Evolutionary conservation across 2,888 invertebrate species (phyloP).

Genomic region (Oscheius onirici): DNA sequence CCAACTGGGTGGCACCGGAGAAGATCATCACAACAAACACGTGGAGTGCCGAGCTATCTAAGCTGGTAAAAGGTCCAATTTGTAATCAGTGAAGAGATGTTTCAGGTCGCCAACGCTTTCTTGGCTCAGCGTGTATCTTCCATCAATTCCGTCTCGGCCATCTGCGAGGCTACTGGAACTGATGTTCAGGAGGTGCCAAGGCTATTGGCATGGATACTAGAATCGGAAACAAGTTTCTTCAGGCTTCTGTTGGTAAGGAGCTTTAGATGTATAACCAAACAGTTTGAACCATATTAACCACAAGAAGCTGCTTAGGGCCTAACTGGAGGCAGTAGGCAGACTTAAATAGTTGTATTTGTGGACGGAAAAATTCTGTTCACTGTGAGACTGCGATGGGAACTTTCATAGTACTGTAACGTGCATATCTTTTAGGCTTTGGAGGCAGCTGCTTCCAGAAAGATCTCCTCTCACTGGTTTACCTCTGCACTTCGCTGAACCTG

Average conservation of each 20-base stretch:
- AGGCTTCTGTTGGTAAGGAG: conserved; percentile 77
- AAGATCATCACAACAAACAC: conserved; percentile 96
- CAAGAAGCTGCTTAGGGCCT: too few relatives aligned
- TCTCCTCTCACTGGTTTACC: conserved; percentile 93
- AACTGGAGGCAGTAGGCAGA: too few relatives aligned
- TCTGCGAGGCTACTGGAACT: conserved; percentile 97
- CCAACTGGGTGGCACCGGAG: conserved; percentile 92
- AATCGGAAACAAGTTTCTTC: conserved; percentile 94
- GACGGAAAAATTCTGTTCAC: too few relatives aligned
- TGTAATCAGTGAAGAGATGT: too few relatives aligned
- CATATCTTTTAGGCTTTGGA: conserved; percentile 85
- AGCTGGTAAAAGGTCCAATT: too few relatives aligned
- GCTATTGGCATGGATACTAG: conserved; percentile 93
- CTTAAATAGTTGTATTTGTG: too few relatives aligned
- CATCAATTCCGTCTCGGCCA: conserved; percentile 92
- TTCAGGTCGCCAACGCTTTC: conserved; percentile 94
- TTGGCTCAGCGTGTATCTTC: conserved; percentile 97
- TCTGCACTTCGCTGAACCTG: conserved; percentile 92
- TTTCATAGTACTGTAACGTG: too few relatives aligned
- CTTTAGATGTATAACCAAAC: too few relatives aligned
- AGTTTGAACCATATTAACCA: neutral
- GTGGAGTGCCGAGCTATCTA: conserved; percentile 98
- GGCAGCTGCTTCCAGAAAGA: conserved; percentile 99
- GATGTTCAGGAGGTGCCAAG: conserved; percentile 95
- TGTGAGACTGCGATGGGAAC: too few relatives aligned